phyloP scores from a whole-genome alignment of 2,888 invertebrate genomes.

The Phytoseiulus persimilis region DNA sequence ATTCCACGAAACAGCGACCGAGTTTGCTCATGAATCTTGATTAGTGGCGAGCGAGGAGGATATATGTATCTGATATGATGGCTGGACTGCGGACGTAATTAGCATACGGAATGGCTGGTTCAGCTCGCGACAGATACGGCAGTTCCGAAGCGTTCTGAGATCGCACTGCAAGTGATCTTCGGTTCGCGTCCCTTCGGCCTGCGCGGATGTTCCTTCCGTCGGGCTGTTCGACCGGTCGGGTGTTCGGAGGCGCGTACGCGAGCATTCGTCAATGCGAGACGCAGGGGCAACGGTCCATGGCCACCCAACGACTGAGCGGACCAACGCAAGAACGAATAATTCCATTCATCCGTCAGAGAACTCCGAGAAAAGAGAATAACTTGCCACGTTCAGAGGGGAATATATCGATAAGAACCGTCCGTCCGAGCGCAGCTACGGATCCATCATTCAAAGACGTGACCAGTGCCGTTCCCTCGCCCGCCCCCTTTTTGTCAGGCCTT shows the following conservation, averaged over 20 bases:
- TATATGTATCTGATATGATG: neutral
- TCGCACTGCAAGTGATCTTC: neutral
- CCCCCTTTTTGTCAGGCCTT: too few relatives aligned
- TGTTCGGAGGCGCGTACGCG: too few relatives aligned
- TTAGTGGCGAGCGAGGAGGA: neutral
- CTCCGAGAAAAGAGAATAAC: neutral
- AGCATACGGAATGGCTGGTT: neutral
- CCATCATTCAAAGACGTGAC: neutral
- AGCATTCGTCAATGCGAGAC: too few relatives aligned
- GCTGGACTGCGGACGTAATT: neutral
- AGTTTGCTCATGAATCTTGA: constrained; percentile 5
- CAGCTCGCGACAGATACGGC: neutral
- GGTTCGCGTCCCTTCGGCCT: neutral
- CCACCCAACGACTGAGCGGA: neutral
- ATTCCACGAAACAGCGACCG: neutral
- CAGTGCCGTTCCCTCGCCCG: neutral
- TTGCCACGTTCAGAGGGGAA: neutral
- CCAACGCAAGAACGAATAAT: neutral
- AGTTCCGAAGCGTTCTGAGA: neutral
- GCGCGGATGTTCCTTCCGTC: too few relatives aligned
- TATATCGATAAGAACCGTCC: neutral
- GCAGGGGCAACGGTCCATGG: too few relatives aligned
- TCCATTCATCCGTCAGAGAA: neutral
- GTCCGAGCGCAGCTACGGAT: neutral
- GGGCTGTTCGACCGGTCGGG: too few relatives aligned